phyloP scores from a whole-genome alignment of 2,113 vertebrate genomes.

The Anthoscopus minutus region DNA sequence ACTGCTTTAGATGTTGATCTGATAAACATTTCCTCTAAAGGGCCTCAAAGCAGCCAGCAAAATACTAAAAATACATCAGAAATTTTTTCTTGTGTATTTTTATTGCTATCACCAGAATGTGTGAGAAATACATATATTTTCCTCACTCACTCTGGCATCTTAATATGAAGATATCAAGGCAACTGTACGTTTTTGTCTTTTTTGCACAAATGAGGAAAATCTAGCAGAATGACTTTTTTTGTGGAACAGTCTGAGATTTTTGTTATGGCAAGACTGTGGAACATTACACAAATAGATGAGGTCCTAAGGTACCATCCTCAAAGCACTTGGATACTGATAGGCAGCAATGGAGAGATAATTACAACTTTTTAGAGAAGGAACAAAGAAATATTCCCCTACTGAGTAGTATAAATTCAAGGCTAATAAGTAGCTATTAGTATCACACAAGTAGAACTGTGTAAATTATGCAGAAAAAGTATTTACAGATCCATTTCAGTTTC shows the following conservation, averaged over 20 bases:
- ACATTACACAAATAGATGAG: background rate
- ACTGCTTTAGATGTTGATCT: background rate
- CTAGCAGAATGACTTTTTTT: background rate
- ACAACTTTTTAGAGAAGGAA: background rate
- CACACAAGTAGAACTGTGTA: background rate
- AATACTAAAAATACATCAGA: background rate
- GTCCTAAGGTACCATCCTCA: background rate
- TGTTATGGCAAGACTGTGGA: background rate
- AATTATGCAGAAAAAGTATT: slow-evolving; percentile 30
- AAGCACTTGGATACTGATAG: background rate
- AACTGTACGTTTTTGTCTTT: background rate
- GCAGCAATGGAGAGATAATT: background rate
- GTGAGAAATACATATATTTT: background rate
- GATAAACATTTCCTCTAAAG: background rate
- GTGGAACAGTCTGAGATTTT: background rate
- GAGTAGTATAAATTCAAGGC: background rate
- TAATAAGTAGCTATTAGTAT: background rate
- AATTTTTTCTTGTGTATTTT: background rate
- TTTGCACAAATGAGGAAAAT: background rate
- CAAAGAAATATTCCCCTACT: background rate
- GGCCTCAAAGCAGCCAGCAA: background rate
- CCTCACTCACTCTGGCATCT: background rate
- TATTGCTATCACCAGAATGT: background rate
- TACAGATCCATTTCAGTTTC: slow-evolving; percentile 14
- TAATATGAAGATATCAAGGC: background rate